phyloP scores from a whole-genome alignment of 2,888 invertebrate genomes.

The Cancer borealis region DNA sequence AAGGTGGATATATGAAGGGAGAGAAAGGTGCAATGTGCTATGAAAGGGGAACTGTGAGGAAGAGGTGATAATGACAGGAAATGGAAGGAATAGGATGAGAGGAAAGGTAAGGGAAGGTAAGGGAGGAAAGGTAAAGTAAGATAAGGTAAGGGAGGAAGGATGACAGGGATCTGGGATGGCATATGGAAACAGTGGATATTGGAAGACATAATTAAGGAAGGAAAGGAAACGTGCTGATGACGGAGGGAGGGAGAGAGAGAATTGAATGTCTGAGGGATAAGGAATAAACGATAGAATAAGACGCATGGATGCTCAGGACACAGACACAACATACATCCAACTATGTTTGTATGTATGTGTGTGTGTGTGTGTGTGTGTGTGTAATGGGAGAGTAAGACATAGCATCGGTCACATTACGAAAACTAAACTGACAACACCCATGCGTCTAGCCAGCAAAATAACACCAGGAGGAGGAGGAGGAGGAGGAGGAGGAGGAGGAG shows the following conservation, averaged over 20 bases:
- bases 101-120: neutral
- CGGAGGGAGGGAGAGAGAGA: neutral
- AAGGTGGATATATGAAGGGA: neutral
- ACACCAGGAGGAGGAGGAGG: neutral
- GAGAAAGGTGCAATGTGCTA: neutral
- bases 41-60: neutral
- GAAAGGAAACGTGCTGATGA: neutral
- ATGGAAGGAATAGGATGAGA: too few relatives aligned
- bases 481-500: neutral
- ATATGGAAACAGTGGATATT: neutral
- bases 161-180: neutral
- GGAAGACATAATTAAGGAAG: neutral
- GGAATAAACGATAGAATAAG: neutral
- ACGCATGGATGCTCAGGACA: neutral
- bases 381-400: neutral
- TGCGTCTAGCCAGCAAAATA: neutral
- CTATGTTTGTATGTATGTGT: neutral
- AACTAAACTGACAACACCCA: neutral
- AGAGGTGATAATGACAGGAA: neutral
- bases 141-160: neutral
- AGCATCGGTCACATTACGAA: neutral
- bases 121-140: neutral
- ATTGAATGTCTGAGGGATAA: neutral
- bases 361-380: conserved; percentile 37
- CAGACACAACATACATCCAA: neutral